Base-by-base conservation (phyloP, 2,113 vertebrate genomes). In the Zosterops lateralis region DNA sequence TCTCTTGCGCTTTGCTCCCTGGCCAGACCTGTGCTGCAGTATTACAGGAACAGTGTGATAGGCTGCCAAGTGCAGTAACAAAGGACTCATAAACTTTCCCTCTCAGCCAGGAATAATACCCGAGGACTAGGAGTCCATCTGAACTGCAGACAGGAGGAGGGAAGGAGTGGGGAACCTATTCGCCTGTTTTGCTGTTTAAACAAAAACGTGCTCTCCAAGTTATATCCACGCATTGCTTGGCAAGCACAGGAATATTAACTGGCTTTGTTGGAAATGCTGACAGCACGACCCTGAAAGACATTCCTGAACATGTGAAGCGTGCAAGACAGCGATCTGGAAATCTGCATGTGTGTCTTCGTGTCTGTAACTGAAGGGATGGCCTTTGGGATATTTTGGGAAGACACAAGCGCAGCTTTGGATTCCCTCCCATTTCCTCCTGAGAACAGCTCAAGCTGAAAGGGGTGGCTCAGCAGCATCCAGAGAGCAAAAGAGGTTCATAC, bases 91-190 rank as follows among this genome's bases (percentile, higher is more conserved):
- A 94, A 95, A 93, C 79, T 60, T 78, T 83, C 73, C 72, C 61
- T 76, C 88, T 89, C 84, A 93, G 89, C 94, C 90, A 92, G 92
- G 58, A 92, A 94, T 96, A 96, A 96, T 90, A 97, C 74, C 45
- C 36, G 3, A 85, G 93, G 87, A 93, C 82, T 56, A 83, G 56
- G 66, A 84, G 92, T 79, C 89, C 65, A 57, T 79, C 66, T 64
- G 87, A 95, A 86, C 22, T 92, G 67, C 87, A 92, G 90, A 87
- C 80, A 87, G 90, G 53, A 94, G 78, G 80, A 91, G 92, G 80
- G 83, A 84, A 93, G 47, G 90, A 87, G 66, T 48, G 73, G 48
- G 68, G 76, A 90, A 89, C 57, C 53, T 76, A 94, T 81, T 78
- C 0, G 1, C 81, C 89, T 92, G 84, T 95, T 95, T 95, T 86